Percentiles rank a stretch among this genome's conserved stretches.
These are phyloP conservation scores for Delphinus delphis DNA, from an alignment of 2,113 vertebrate genomes.

Conservation along the genomic window DNA sequence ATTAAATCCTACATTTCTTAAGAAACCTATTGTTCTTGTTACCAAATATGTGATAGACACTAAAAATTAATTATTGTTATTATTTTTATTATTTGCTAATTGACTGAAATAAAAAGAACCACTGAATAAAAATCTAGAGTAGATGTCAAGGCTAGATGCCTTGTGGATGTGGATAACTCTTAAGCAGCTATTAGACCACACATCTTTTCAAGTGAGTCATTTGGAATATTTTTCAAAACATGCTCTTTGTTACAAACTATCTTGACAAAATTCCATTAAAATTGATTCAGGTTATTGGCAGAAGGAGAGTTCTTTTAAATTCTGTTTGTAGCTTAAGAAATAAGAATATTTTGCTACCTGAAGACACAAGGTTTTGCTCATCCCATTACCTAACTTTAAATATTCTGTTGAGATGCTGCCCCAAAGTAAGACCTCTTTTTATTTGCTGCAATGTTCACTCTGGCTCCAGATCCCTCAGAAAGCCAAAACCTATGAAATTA, in stretches of 20 bases:
- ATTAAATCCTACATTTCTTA: neutral
- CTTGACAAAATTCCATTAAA: neutral
- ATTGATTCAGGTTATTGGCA: neutral
- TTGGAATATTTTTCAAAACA: neutral
- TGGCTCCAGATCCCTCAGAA: slow-evolving; percentile 42
- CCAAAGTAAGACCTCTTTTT: slow-evolving; percentile 16
- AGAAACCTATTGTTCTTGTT: neutral
- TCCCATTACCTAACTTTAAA: slow-evolving; percentile 29
- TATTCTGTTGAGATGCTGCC: neutral
- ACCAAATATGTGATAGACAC: neutral
- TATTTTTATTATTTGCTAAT: neutral
- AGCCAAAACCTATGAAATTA: slow-evolving; percentile 38
- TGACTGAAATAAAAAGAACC: neutral
- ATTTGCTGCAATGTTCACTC: slow-evolving; percentile 43
- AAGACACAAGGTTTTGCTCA: neutral
- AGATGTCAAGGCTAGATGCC: neutral
- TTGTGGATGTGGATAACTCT: neutral
- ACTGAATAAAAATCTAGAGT: neutral
- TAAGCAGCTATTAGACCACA: neutral
- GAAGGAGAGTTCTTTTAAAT: neutral
- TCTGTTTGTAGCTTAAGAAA: neutral
- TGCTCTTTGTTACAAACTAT: neutral
- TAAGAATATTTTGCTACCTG: neutral
- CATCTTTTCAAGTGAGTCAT: neutral
- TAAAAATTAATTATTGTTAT: neutral